Evolutionary conservation across 2,113 vertebrate genomes (phyloP).

Genomic region (Budorcas taxicolor): DNA sequence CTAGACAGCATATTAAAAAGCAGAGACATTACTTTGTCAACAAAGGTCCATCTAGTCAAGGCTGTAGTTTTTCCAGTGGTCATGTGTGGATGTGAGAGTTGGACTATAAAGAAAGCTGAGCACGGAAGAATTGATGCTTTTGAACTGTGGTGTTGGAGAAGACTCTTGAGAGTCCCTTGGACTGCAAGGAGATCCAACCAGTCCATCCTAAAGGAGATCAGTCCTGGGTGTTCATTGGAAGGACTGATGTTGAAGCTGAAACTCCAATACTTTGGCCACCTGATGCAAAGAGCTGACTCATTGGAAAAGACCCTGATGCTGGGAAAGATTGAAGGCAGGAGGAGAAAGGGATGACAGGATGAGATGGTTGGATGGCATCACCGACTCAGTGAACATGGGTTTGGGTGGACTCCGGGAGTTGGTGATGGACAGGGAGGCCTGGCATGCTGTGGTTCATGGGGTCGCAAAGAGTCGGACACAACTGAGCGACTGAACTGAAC

Average conservation of each 20-base stretch:
- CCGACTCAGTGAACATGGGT: background rate
- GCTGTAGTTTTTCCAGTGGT: background rate
- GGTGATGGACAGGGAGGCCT: background rate
- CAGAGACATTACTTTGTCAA: background rate
- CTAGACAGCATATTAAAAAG: background rate
- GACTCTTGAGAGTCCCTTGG: background rate
- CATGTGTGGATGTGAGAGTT: background rate
- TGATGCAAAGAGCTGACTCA: background rate
- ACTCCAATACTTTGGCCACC: background rate
- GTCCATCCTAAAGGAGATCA: background rate
- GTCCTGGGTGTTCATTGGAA: background rate
- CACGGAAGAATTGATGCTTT: background rate
- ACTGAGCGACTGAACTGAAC: background rate
- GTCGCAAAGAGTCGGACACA: fast-evolving
- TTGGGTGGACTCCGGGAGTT: background rate
- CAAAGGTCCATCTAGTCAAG: background rate
- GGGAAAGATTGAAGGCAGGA: background rate
- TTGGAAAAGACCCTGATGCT: background rate
- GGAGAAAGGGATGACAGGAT: background rate
- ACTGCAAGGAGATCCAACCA: background rate
- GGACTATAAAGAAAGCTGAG: background rate
- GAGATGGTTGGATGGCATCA: background rate
- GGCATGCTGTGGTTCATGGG: background rate
- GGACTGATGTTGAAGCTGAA: background rate
- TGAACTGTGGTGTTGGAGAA: background rate